These are phyloP conservation scores for Drosophila prosaltans DNA, from an alignment of 1,140 invertebrate species.

Conservation along the genomic window DNA sequence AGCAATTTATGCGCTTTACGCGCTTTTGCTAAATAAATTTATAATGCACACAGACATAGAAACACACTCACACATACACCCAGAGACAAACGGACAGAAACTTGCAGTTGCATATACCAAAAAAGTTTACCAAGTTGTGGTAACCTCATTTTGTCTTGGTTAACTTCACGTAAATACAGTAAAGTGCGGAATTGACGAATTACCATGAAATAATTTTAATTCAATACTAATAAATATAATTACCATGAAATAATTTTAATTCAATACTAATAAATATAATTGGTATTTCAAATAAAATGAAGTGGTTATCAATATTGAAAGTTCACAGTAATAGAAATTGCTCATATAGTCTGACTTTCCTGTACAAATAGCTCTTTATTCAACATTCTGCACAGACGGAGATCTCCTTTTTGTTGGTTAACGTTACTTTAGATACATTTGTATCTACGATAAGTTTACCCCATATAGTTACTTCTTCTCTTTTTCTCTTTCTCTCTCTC, in stretches of 20 bases:
- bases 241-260: neutral
- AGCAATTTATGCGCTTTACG: conserved; percentile 73
- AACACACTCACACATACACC: conserved; percentile 21
- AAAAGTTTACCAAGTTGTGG: conserved; percentile 51
- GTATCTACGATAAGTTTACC: conserved; percentile 53
- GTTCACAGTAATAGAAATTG: too few relatives aligned
- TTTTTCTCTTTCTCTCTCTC: neutral
- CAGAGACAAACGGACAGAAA: conserved; percentile 42
- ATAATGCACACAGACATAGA: conserved; percentile 50
- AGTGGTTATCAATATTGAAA: too few relatives aligned
- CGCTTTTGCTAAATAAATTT: conserved; percentile 78
- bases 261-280: too few relatives aligned
- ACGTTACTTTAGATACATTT: conserved; percentile 54
- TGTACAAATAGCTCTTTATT: conserved; percentile 7
- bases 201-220: neutral
- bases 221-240: too few relatives aligned
- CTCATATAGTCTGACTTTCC: neutral
- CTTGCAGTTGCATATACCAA: conserved; percentile 47
- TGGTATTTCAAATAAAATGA: too few relatives aligned
- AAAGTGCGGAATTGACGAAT: neutral
- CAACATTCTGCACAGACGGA: neutral
- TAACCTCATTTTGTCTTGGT: conserved; percentile 54
- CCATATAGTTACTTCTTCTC: conserved; percentile 23
- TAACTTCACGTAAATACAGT: conserved; percentile 38
- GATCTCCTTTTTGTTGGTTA: conserved; percentile 24